Evolutionary conservation across 2,888 invertebrate species (phyloP).

Genomic region (Lymantria monacha): DNA sequence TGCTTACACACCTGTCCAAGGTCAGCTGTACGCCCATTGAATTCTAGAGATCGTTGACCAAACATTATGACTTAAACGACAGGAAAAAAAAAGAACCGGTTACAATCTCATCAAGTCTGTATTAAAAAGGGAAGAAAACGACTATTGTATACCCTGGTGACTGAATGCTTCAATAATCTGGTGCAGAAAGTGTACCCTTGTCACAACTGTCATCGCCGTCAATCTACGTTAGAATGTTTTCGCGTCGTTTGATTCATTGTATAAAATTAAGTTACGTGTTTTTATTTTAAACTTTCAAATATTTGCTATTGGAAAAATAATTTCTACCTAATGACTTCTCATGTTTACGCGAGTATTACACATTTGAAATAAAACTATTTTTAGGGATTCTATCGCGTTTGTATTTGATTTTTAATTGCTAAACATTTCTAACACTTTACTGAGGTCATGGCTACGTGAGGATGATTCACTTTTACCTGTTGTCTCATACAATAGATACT

Average conservation of each 20-base stretch:
- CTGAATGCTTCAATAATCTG: constrained; percentile 40
- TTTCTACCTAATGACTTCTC: too few relatives aligned
- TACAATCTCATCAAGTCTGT: constrained; percentile 14
- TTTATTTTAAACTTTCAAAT: too few relatives aligned
- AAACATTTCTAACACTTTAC: too few relatives aligned
- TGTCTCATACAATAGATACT: too few relatives aligned
- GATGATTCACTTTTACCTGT: too few relatives aligned
- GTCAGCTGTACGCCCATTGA: constrained; percentile 8
- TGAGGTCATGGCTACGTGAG: too few relatives aligned
- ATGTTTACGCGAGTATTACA: too few relatives aligned
- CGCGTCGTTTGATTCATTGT: background rate
- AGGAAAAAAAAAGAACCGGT: background rate
- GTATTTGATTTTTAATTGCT: too few relatives aligned
- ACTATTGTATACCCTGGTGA: constrained; percentile 33
- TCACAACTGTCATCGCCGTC: constrained; percentile 49
- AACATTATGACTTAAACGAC: constrained; percentile 12
- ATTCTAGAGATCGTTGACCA: constrained; percentile 7
- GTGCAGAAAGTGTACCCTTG: constrained; percentile 45
- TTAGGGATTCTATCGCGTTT: too few relatives aligned
- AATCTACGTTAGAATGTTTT: constrained; percentile 48
- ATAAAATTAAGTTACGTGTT: too few relatives aligned
- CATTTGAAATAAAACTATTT: too few relatives aligned
- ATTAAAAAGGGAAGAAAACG: constrained; percentile 23
- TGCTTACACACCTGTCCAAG: constrained; percentile 5
- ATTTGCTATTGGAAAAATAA: too few relatives aligned